Evolutionary conservation across 2,888 invertebrate genomes (phyloP).

Genomic region (Plebejus melissa): DNA sequence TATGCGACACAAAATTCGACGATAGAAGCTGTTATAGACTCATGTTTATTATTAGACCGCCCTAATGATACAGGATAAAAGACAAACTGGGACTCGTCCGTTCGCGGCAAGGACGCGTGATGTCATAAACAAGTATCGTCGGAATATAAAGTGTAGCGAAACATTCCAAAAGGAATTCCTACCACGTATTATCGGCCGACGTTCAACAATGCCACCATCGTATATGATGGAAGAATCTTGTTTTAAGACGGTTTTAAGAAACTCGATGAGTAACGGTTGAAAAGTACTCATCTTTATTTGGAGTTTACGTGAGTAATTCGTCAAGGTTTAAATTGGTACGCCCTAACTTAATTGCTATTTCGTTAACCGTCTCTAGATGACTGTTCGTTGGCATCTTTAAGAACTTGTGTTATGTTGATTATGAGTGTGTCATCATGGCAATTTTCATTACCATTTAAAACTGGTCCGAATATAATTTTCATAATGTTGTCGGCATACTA

Average conservation of each 20-base stretch:
- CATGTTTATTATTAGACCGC: constrained; percentile 59
- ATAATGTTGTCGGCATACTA: constrained; percentile 10
- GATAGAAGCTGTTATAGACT: constrained; percentile 32
- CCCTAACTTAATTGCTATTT: constrained; percentile 1
- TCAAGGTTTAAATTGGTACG: constrained; percentile 20
- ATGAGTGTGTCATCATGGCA: constrained; percentile 1
- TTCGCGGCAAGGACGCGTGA: constrained; percentile 72
- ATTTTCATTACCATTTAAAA: constrained; percentile 16
- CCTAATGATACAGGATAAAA: constrained; percentile 71
- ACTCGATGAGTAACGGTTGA: constrained; percentile 20
- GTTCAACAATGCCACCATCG: constrained; percentile 38
- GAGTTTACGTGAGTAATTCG: constrained; percentile 18
- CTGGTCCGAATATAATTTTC: constrained; percentile 21
- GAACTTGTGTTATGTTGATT: neutral
- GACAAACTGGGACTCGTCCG: constrained; percentile 63
- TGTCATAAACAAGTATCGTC: constrained; percentile 59
- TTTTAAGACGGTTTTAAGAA: neutral
- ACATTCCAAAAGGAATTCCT: constrained; percentile 53
- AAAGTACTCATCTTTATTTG: neutral
- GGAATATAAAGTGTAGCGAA: constrained; percentile 52
- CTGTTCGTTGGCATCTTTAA: constrained; percentile 4
- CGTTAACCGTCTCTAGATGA: neutral
- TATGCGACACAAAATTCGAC: neutral
- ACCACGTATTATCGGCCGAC: constrained; percentile 57
- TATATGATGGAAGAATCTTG: neutral